These are phyloP conservation scores for Heliconius nattereri DNA, from an alignment of 1,140 invertebrate species.

Conservation along the genomic window DNA sequence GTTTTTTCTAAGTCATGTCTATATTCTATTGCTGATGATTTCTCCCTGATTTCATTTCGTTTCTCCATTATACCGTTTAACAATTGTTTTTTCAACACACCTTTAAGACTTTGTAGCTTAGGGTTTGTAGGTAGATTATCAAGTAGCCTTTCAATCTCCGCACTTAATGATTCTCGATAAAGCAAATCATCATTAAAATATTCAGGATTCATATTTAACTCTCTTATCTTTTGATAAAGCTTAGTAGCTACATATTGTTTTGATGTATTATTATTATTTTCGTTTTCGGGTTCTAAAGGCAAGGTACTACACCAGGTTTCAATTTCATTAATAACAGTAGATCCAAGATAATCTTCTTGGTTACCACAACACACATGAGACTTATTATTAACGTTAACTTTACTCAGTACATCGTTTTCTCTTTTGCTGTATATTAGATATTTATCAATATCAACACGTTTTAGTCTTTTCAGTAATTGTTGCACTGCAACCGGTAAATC, in stretches of 20 bases:
- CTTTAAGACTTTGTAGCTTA: conserved; percentile 22
- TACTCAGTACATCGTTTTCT: neutral
- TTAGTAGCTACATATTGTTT: conserved; percentile 50
- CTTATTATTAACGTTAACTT: conserved; percentile 19
- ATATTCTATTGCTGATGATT: conserved; percentile 45
- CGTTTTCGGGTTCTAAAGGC: conserved; percentile 40
- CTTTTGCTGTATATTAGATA: conserved; percentile 10
- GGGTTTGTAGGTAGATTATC: conserved; percentile 40
- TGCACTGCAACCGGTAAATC: conserved; percentile 41
- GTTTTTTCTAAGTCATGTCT: conserved; percentile 50
- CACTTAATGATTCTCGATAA: conserved; percentile 43
- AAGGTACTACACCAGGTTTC: conserved; percentile 48
- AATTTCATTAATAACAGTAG: conserved; percentile 48
- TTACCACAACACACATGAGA: conserved; percentile 32
- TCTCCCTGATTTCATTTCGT: conserved; percentile 41
- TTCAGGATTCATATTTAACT: conserved; percentile 50
- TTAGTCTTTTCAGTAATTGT: conserved; percentile 49
- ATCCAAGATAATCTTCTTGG: conserved; percentile 32
- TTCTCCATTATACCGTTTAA: conserved; percentile 43
- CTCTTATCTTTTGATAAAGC: conserved; percentile 50
- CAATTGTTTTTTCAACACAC: conserved; percentile 32
- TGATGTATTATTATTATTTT: conserved; percentile 30
- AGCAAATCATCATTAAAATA: conserved; percentile 47
- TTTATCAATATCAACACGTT: conserved; percentile 36
- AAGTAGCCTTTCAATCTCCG: conserved; percentile 48